Evolutionary conservation across 2,888 invertebrate genomes (phyloP).

Genomic region (Heliconius ismenius): DNA sequence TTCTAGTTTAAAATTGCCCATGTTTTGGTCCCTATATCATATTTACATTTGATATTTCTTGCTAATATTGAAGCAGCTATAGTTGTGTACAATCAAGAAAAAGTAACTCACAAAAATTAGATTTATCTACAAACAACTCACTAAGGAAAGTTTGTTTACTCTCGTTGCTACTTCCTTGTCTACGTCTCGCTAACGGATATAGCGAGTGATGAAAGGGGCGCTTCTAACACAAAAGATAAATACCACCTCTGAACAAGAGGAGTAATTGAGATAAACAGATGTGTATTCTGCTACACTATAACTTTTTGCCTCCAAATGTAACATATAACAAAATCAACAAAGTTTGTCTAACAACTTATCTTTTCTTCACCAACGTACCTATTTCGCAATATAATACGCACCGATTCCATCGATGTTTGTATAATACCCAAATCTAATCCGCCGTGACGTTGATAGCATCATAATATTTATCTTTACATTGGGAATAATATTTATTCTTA

Average conservation of each 20-base stretch:
- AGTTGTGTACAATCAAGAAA: conserved; percentile 13
- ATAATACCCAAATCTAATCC: conserved; percentile 32
- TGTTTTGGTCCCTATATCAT: not conserved
- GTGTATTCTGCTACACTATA: conserved; percentile 64
- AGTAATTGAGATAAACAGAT: conserved; percentile 77
- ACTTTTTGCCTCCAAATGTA: conserved; percentile 66
- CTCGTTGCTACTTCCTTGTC: conserved; percentile 71
- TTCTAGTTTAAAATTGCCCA: not conserved
- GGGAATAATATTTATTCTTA: conserved; percentile 29
- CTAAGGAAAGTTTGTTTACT: conserved; percentile 67
- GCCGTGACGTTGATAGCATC: conserved; percentile 56
- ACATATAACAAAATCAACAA: conserved; percentile 68
- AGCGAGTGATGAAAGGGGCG: conserved; percentile 54
- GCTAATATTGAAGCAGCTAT: not conserved
- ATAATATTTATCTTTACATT: conserved; percentile 45
- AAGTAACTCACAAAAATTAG: conserved; percentile 32
- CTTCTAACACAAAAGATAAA: conserved; percentile 76
- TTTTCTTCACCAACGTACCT: conserved; percentile 43
- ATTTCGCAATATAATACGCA: conserved; percentile 44
- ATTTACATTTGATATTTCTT: not conserved
- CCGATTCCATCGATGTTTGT: conserved; percentile 30
- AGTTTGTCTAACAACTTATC: conserved; percentile 61
- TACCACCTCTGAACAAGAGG: conserved; percentile 68
- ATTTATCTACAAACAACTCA: conserved; percentile 44
- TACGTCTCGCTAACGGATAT: conserved; percentile 53